A percentile compares a stretch with the other conserved stretches of the same genome.
Evolutionary conservation across 2,888 invertebrate species (phyloP).

Genomic region (Protonemura montana): DNA sequence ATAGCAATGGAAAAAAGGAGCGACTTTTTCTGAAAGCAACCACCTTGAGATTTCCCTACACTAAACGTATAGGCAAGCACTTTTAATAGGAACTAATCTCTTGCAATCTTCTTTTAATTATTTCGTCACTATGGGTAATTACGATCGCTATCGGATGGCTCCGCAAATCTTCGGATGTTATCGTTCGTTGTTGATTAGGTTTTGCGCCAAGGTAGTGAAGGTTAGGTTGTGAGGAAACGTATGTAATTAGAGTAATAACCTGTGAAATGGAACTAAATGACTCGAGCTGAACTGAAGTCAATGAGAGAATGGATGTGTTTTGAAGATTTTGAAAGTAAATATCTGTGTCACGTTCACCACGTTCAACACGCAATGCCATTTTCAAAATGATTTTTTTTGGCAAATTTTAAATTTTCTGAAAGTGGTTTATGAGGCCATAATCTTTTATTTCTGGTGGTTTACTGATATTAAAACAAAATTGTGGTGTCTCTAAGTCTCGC

Average conservation of each 20-base stretch:
- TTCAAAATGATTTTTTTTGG: no score
- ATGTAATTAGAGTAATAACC: neutral
- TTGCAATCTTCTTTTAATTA: neutral
- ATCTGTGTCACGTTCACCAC: no score
- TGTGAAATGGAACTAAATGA: neutral
- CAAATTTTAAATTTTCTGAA: no score
- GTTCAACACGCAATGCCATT: no score
- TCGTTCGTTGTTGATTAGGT: neutral
- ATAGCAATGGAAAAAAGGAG: neutral
- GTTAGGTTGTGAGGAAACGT: neutral
- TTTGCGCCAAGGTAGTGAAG: neutral
- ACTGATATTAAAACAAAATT: no score
- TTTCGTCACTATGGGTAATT: neutral
- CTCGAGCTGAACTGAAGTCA: neutral
- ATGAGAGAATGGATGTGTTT: neutral
- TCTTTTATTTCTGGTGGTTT: no score
- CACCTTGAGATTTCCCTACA: neutral
- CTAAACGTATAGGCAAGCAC: neutral
- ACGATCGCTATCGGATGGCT: neutral
- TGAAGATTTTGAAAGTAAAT: neutral
- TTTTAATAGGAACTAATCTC: neutral
- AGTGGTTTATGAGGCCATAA: no score
- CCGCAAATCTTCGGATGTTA: neutral
- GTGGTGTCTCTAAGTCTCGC: no score
- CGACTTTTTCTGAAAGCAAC: neutral